Percentiles rank a stretch among this genome's conserved stretches.
These are phyloP conservation scores for Xyrauchen texanus DNA, from an alignment of 2,113 vertebrate species.

Conservation along the genomic window DNA sequence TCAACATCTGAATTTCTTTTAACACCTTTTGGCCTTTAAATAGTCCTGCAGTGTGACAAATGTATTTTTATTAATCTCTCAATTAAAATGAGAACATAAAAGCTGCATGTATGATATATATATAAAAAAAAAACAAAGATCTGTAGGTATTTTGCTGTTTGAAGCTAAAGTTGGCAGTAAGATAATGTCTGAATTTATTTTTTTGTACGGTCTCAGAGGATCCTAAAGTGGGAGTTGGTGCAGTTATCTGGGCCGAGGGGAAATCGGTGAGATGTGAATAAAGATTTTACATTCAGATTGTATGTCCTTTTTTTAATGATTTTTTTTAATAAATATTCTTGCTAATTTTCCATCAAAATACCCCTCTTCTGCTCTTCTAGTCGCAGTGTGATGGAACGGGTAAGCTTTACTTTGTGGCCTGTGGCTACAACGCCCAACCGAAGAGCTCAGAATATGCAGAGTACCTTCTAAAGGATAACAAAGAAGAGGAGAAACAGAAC, in stretches of 20 bases:
- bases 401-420: conserved; percentile 84
- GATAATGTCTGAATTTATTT: not conserved
- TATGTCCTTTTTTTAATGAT: not conserved
- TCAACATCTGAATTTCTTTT: too few species aligned
- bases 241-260: conserved; percentile 91
- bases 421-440: conserved; percentile 94
- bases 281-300: not conserved
- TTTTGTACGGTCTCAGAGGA: conserved; percentile 82
- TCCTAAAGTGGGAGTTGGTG: conserved; percentile 93
- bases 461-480: conserved; percentile 92
- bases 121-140: too few species aligned
- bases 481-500: conserved; percentile 87
- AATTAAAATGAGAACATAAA: too few species aligned
- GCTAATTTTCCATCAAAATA: too few species aligned
- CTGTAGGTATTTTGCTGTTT: too few species aligned
- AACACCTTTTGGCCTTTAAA: too few species aligned
- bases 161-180: too few species aligned
- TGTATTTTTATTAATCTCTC: too few species aligned
- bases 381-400: conserved; percentile 82
- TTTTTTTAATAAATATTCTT: too few species aligned
- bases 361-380: conserved; percentile 54
- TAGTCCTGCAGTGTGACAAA: too few species aligned
- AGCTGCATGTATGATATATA: too few species aligned
- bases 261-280: conserved; percentile 74
- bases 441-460: conserved; percentile 89